These are phyloP conservation scores for Coturnix japonica DNA, from an alignment of 2,113 vertebrate species.

Conservation along the genomic window DNA sequence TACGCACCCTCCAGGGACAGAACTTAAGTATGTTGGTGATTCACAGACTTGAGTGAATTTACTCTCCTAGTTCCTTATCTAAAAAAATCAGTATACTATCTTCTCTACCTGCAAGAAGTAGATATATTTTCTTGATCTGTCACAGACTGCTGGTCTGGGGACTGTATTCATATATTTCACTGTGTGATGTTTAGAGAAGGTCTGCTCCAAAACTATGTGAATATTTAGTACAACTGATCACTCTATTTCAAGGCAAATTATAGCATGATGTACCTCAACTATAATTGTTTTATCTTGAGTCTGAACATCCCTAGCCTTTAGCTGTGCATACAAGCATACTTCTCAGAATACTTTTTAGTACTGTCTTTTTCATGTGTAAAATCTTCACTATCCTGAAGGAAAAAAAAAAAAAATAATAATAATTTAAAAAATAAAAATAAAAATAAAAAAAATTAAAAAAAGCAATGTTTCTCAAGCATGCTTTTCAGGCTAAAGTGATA, in stretches of 20 bases:
- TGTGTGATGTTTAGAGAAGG: not conserved
- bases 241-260: not conserved
- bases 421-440: not conserved
- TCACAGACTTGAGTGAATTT: not conserved
- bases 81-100: not conserved
- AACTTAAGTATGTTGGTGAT: not conserved
- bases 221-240: not conserved
- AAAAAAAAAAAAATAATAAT: not conserved
- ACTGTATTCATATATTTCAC: not conserved
- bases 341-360: not conserved
- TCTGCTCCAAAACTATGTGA: not conserved
- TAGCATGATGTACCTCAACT: not conserved
- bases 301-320: not conserved
- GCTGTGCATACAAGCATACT: not conserved
- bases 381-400: not conserved
- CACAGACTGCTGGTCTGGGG: not conserved
- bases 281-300: not conserved
- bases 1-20: not conserved
- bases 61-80: not conserved
- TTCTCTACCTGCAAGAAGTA: not conserved
- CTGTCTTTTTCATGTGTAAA: not conserved
- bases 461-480: not conserved
- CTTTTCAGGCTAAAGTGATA: slow-evolving; percentile 14
- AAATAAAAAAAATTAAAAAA: not conserved
- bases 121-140: not conserved